A percentile compares a stretch with the other conserved stretches of the same genome.
Conservation (phyloP, 1,140 invertebrate species). For the Frieseomelitta varia region DNA sequence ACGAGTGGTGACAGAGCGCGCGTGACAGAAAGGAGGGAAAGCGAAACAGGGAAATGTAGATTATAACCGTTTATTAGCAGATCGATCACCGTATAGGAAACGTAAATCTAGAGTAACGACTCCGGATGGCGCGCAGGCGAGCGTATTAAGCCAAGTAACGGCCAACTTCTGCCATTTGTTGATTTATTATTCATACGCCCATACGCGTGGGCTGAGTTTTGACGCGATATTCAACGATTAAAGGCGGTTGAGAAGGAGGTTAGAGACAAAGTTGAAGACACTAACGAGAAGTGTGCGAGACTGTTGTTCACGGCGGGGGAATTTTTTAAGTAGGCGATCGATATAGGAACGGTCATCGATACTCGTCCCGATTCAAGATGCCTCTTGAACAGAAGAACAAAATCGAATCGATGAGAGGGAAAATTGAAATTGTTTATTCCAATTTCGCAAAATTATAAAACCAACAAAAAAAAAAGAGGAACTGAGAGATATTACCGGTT, state of each 20-base stretch:
- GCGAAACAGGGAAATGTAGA: no score
- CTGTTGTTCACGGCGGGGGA: no score
- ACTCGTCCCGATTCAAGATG: neutral
- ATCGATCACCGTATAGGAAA: slow-evolving; percentile 28
- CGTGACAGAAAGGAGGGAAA: no score
- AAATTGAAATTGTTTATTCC: neutral
- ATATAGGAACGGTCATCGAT: no score
- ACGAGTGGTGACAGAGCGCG: no score
- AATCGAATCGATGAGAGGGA: neutral
- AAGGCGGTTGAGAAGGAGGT: neutral
- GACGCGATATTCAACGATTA: neutral
- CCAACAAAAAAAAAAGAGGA: no score
- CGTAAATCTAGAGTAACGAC: slow-evolving; percentile 12
- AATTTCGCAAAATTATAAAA: neutral
- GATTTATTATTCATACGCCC: slow-evolving; percentile 34
- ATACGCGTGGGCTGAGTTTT: neutral
- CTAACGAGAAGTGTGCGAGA: neutral
- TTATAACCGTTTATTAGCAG: neutral
- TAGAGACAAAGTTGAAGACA: neutral
- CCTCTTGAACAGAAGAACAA: neutral
- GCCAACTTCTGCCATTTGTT: neutral
- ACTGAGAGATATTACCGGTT: neutral
- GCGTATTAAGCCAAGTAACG: neutral
- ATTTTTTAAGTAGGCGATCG: no score
- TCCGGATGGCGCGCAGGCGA: no score